A percentile compares a stretch with the other conserved stretches of the same genome.
Evolutionary conservation across 1,140 invertebrate species (phyloP).

Genomic region (Trachymyrmex septentrionalis): DNA sequence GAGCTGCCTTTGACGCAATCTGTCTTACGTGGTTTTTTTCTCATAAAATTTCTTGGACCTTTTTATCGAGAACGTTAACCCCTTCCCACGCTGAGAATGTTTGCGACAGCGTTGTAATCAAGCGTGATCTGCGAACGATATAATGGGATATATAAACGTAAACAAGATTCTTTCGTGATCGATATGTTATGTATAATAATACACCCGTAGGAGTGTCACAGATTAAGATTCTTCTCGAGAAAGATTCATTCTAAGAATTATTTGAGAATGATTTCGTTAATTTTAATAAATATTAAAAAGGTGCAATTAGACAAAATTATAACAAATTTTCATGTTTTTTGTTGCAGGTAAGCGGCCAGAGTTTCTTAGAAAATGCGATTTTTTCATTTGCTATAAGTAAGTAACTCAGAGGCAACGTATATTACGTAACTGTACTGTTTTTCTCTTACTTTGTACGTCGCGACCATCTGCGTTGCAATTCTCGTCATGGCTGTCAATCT

Average conservation of each 20-base stretch:
- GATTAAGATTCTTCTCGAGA: constrained; percentile 9
- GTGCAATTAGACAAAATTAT: not conserved
- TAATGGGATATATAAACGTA: constrained; percentile 11
- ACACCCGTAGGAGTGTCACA: not conserved
- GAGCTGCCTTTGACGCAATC: constrained; percentile 16
- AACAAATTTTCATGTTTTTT: constrained; percentile 40
- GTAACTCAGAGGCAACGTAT: not conserved
- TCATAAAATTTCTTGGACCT: constrained; percentile 25
- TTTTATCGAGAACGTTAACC: constrained; percentile 47
- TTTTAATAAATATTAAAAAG: not conserved
- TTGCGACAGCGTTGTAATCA: constrained; percentile 48
- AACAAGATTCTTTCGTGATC: constrained; percentile 51
- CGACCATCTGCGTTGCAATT: not conserved
- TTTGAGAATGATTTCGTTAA: not conserved
- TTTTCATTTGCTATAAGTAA: not conserved
- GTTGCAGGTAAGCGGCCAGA: constrained; percentile 24
- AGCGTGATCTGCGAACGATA: constrained; percentile 46
- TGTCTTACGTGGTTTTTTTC: constrained; percentile 30
- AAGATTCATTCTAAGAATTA: not conserved
- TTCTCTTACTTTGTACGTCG: not conserved
- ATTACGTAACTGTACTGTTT: not conserved
- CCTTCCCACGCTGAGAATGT: constrained; percentile 21
- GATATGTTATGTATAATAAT: constrained; percentile 51
- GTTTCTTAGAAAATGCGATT: not conserved
- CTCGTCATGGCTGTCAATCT: not conserved